phyloP scores from a whole-genome alignment of 2,797 vertebrate species.

The Crax fasciolata region DNA sequence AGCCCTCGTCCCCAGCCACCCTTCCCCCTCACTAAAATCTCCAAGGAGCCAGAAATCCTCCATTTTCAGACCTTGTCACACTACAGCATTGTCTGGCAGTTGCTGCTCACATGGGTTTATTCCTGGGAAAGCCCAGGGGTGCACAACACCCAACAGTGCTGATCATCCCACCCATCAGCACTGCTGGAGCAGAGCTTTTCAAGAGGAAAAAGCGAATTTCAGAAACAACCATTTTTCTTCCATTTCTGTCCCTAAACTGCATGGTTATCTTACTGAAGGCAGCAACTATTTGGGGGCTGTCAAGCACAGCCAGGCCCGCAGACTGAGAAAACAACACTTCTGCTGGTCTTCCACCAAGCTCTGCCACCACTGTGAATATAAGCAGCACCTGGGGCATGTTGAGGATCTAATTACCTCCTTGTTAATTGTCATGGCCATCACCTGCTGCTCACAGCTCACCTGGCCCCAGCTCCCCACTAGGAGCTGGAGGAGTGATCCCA shows the following conservation, averaged over 20 bases:
- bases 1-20: not conserved
- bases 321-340: no score
- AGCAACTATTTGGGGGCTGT: not conserved
- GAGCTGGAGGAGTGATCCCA: fast-evolving
- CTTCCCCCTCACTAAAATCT: not conserved
- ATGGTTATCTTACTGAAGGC: not conserved
- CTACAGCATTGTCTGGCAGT: not conserved
- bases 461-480: fast-evolving
- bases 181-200: not conserved
- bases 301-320: not conserved
- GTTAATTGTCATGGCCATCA: not conserved
- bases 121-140: not conserved
- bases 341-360: fast-evolving
- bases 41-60: not conserved
- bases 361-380: fast-evolving
- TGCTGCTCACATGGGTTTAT: not conserved
- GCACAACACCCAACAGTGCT: not conserved
- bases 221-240: fast-evolving
- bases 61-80: not conserved
- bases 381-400: fast-evolving
- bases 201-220: fast-evolving
- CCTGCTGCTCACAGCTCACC: fast-evolving
- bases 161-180: not conserved
- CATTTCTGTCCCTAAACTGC: not conserved
- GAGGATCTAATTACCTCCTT: not conserved